Evolutionary conservation across 2,113 vertebrate genomes (phyloP).

Genomic region (Lepus europaeus): DNA sequence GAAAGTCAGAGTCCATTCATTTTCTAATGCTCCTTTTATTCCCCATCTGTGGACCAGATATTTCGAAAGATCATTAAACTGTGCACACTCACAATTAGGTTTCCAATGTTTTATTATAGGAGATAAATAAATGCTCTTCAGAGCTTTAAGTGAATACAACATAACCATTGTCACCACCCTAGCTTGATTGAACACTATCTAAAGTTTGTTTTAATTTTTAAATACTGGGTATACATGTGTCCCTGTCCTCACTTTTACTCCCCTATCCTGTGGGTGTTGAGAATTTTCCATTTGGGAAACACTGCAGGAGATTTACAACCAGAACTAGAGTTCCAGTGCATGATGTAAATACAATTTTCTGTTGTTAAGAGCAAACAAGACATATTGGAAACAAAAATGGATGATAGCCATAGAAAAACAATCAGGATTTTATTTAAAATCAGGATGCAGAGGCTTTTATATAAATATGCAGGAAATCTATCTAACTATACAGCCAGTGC

Average conservation of each 20-base stretch:
- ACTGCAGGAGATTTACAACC: not conserved
- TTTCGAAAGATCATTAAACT: not conserved
- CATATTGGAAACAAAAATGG: not conserved
- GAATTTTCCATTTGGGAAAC: not conserved
- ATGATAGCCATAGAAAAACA: not conserved
- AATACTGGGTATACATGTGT: not conserved
- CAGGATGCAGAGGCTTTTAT: not conserved
- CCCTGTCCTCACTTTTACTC: not conserved
- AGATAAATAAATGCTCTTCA: not conserved
- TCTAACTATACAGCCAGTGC: not conserved
- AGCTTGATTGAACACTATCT: not conserved
- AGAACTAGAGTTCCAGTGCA: not conserved
- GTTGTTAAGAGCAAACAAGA: not conserved
- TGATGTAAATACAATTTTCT: not conserved
- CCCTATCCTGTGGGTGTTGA: not conserved
- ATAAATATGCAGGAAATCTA: slow-evolving; percentile 21
- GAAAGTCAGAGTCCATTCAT: not conserved
- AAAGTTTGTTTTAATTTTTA: not conserved
- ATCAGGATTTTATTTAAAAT: not conserved
- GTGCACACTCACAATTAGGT: not conserved
- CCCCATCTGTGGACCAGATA: not conserved
- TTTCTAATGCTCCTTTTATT: not conserved
- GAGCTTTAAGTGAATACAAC: not conserved
- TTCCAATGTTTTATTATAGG: not conserved
- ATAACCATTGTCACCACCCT: not conserved